These are phyloP conservation scores for Oryzias sinensis DNA, from an alignment of 2,797 vertebrate genomes.

Conservation along the genomic window DNA sequence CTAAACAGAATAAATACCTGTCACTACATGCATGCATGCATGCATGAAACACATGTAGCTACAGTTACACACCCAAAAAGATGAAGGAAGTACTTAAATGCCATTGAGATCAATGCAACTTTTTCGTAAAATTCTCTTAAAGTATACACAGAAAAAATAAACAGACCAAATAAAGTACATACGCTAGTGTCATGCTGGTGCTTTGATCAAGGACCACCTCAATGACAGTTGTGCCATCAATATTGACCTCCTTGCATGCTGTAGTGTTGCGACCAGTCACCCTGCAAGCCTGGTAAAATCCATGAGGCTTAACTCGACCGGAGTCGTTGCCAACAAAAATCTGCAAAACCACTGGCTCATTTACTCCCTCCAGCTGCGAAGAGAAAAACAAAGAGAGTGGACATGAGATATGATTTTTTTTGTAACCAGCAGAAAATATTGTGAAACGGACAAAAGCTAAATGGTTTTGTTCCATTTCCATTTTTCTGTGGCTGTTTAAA, in stretches of 20 bases:
- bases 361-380: constrained; percentile 91
- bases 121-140: not conserved
- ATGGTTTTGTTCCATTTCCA: too few relatives aligned
- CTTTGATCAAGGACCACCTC: constrained; percentile 93
- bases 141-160: too few relatives aligned
- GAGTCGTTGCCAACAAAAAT: constrained; percentile 97
- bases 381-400: not conserved
- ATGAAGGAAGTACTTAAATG: not conserved
- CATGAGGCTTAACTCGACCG: constrained; percentile 95
- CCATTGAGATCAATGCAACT: not conserved
- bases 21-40: too few relatives aligned
- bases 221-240: constrained; percentile 96
- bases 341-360: constrained; percentile 90
- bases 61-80: not conserved
- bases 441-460: too few relatives aligned
- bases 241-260: constrained; percentile 95
- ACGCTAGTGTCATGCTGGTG: constrained; percentile 96
- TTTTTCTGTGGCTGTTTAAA: too few relatives aligned
- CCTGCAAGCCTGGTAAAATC: constrained; percentile 97
- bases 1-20: constrained; percentile 10
- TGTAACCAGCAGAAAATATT: not conserved
- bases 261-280: constrained; percentile 98
- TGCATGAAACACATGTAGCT: too few relatives aligned
- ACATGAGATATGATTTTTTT: not conserved
- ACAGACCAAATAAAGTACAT: constrained; percentile 62